Evolutionary conservation across 2,888 invertebrate genomes (phyloP).

Genomic region (Incurvaria masculella): DNA sequence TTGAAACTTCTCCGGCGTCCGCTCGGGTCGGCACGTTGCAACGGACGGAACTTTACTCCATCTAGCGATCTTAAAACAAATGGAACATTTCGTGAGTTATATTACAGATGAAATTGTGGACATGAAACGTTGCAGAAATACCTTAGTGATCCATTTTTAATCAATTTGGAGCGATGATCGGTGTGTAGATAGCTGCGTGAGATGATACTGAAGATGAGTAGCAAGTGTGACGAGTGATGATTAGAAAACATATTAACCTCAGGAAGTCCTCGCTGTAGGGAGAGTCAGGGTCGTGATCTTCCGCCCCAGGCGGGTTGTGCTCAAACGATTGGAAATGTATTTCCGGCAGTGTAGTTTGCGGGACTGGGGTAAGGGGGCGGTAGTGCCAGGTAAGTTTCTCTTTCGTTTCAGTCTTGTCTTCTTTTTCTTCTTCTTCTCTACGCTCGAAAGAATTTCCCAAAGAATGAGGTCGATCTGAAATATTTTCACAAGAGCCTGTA

Average conservation of each 20-base stretch:
- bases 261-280: conserved; percentile 46
- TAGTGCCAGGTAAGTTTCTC: conserved; percentile 48
- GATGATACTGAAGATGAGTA: neutral
- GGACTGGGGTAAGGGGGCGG: conserved; percentile 38
- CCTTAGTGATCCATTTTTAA: neutral
- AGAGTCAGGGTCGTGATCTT: conserved; percentile 30
- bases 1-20: conserved; percentile 59
- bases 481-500: conserved; percentile 36
- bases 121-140: conserved; percentile 6
- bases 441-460: conserved; percentile 31
- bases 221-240: conserved; percentile 8
- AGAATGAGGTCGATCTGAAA: conserved; percentile 31
- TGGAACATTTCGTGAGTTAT: conserved; percentile 40
- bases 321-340: conserved; percentile 57
- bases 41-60: conserved; percentile 60
- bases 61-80: conserved; percentile 62
- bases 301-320: conserved; percentile 20
- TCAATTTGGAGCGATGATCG: neutral
- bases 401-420: conserved; percentile 25
- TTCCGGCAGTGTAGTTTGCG: conserved; percentile 33
- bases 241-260: conserved; percentile 48
- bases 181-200: neutral
- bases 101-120: conserved; percentile 33
- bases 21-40: conserved; percentile 61
- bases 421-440: conserved; percentile 22